Conservation (phyloP, 2,888 invertebrate genomes). For the Lingula anatina region DNA sequence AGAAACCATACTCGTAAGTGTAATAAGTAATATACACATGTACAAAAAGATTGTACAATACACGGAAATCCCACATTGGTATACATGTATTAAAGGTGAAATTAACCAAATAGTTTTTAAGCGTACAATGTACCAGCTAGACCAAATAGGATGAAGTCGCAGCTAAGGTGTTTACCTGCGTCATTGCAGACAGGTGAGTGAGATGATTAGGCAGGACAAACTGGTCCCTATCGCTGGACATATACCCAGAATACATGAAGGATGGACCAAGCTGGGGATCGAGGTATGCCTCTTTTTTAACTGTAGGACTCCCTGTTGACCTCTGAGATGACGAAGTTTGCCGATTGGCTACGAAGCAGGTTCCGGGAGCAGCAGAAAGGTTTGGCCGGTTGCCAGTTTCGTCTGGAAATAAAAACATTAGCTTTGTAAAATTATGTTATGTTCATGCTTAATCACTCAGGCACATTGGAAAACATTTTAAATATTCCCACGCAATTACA, state of each 20-base stretch:
- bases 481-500: too few species aligned
- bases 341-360: slow-evolving; percentile 37
- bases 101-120: too few species aligned
- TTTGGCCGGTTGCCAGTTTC: slow-evolving; percentile 30
- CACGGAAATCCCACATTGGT: too few species aligned
- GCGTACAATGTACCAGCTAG: too few species aligned
- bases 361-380: slow-evolving; percentile 33
- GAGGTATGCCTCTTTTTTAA: slow-evolving; percentile 11
- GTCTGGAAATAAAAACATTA: slow-evolving; percentile 20
- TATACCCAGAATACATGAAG: slow-evolving; percentile 10
- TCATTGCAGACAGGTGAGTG: slow-evolving; percentile 15
- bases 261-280: slow-evolving; percentile 14
- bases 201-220: slow-evolving; percentile 8
- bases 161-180: slow-evolving; percentile 21
- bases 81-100: too few species aligned
- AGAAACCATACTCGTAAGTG: neutral
- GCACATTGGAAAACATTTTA: too few species aligned
- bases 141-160: too few species aligned
- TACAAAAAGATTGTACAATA: neutral
- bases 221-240: slow-evolving; percentile 4
- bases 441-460: too few species aligned
- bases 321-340: slow-evolving; percentile 6
- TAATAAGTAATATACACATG: neutral
- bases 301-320: neutral
- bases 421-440: too few species aligned